Evolutionary conservation across 2,888 invertebrate genomes (phyloP), one percentile per base, ranked within the genome.

Genomic region (Dromius quadrimaculatus): DNA sequence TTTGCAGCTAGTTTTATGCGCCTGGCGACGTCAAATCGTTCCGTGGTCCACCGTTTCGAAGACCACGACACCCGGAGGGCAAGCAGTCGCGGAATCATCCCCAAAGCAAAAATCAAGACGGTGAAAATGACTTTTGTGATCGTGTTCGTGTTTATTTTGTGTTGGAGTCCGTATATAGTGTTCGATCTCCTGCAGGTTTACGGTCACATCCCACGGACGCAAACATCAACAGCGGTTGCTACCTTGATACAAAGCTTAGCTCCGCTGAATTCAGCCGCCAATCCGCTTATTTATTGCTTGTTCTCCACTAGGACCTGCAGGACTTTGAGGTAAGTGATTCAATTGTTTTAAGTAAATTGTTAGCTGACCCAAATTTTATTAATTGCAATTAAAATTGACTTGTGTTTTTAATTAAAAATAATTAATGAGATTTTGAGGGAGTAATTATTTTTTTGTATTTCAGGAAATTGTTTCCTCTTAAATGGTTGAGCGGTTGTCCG

Each of bases 81-180:
- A 0, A 95, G 95, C 80, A 95, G 95, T 19, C 86, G 96, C 59
- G 97, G 97, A 45, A 90, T 97, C 72, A 97, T 97, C 78, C 97
- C 97, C 0, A 89, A 94, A 73, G 97, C 97, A 28, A 97, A 97
- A 85, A 94, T 97, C 77, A 97, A 97, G 86, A 97, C 96, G 11
- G 94, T 97, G 73, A 97, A 97, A 84, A 97, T 97, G 95, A 97
- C 97, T 0, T 92, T 97, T 76, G 95, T 96, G 75, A 97, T 97
- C 77, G 96, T 97, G 71, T 93, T 95, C 77, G 97, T 95, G 34
- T 97, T 97, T 83, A 92, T 97, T 71, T 84, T 97, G 17, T 97
- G 97, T 85, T 97, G 97, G 97, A 95, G 95, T 72, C 97, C 97
- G 0, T 97, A 95, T 84, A 94, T 97, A 82, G 89, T 97, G 70